Evolutionary conservation across 1,140 invertebrate genomes (phyloP).

Genomic region (Helicoverpa zea): DNA sequence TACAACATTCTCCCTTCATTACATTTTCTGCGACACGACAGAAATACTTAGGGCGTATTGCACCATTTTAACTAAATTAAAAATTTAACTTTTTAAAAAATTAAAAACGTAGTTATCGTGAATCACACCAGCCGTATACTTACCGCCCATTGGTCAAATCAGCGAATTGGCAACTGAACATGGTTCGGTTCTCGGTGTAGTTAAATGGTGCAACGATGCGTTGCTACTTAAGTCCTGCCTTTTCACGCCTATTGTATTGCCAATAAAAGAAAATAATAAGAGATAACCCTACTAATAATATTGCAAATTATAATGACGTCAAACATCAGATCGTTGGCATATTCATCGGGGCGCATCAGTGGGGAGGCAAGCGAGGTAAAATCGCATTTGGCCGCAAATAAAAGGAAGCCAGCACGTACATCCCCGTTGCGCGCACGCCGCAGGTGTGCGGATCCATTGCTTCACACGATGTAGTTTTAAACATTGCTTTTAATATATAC

Average conservation of each 20-base stretch:
- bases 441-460: conserved; percentile 60
- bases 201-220: no score
- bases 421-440: conserved; percentile 51
- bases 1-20: no score
- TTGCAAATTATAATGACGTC: conserved; percentile 25
- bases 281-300: not conserved
- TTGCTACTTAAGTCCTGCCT: no score
- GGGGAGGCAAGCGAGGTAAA: conserved; percentile 59
- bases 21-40: no score
- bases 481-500: not conserved
- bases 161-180: no score
- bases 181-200: no score
- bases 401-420: conserved; percentile 66
- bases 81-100: no score
- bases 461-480: not conserved
- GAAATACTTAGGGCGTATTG: no score
- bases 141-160: no score
- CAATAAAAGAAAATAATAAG: not conserved
- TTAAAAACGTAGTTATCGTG: no score
- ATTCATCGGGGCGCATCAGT: conserved; percentile 27
- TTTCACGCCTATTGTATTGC: not conserved
- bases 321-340: conserved; percentile 17
- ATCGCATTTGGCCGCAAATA: conserved; percentile 77
- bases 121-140: no score
- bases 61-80: no score